These are phyloP conservation scores for Martes martes DNA, from an alignment of 2,113 vertebrate species.

Conservation along the genomic window DNA sequence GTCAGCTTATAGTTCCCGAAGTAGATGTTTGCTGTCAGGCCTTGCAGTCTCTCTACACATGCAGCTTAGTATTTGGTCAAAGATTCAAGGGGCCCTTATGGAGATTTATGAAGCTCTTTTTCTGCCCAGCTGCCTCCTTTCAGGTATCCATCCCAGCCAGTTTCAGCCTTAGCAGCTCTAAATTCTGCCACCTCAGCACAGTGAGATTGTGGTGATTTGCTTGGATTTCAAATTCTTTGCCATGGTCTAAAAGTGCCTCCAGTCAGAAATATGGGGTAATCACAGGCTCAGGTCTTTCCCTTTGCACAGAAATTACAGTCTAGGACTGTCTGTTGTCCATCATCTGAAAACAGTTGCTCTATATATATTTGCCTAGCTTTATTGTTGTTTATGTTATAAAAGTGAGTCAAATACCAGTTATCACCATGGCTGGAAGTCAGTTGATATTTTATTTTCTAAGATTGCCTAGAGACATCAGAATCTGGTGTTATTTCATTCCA, in stretches of 20 bases:
- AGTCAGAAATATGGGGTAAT: not conserved
- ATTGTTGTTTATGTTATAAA: not conserved
- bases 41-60: not conserved
- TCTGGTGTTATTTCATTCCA: not conserved
- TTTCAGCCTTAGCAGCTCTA: not conserved
- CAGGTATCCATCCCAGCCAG: not conserved
- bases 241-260: not conserved
- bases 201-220: not conserved
- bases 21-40: not conserved
- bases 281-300: not conserved
- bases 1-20: not conserved
- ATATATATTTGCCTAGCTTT: not conserved
- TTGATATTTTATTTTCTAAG: not conserved
- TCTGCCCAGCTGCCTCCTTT: not conserved
- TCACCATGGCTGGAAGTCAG: not conserved
- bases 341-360: not conserved
- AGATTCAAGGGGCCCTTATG: not conserved
- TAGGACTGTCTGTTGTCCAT: not conserved
- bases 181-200: not conserved
- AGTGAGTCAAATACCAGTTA: not conserved
- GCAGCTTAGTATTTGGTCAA: not conserved
- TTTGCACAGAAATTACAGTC: not conserved
- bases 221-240: not conserved
- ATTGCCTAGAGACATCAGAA: not conserved
- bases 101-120: not conserved